Evolutionary conservation across 2,888 invertebrate genomes (phyloP), one percentile per base, ranked within the genome.

Genomic region (Galerucella calmariensis): DNA sequence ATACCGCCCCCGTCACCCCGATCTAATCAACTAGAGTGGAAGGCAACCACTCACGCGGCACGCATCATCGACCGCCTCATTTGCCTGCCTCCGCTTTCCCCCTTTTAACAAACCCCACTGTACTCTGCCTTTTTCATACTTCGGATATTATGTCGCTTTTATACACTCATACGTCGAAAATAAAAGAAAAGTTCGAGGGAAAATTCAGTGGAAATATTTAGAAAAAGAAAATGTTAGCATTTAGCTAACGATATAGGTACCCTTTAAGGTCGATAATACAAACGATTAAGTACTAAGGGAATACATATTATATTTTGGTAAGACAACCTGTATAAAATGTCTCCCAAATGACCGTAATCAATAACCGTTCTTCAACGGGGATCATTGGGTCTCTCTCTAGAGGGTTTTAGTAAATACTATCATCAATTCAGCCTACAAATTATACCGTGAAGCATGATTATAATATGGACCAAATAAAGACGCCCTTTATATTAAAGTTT

Each of bases 361-460:
- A 72, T 72, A 72, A 72, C 66, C 59, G 58, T 48, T 66, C 70
- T 77, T 59, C 73, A 69, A 59, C 67, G 35, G 56, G 66, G 77
- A 81, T 81, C 80, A 80, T 76, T 75, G 72, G 20, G n/a, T 67
- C 73, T 66, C 51, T 79, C 83, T 79, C 81, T 16, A 27, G 83
- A 80, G 83, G 82, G 76, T 78, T 75, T 81, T 78, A 78, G 83
- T 79, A 85, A 85, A 85, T 84, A 85, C 83, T 84, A 82, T 83
- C 82, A 81, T 82, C 82, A 83, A 84, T 83, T 81, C 81, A 79
- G 80, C 81, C 69, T 74, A 83, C 85, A 85, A 85, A 85, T 85
- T 85, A 84, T 82, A 82, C 82, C 83, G 80, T 84, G 82, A 84
- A 83, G 81, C 80, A 82, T 82, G 82, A 78, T 78, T 80, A 75